Conservation (phyloP, 2,888 invertebrate species). For the Mellilla xanthometata region DNA sequence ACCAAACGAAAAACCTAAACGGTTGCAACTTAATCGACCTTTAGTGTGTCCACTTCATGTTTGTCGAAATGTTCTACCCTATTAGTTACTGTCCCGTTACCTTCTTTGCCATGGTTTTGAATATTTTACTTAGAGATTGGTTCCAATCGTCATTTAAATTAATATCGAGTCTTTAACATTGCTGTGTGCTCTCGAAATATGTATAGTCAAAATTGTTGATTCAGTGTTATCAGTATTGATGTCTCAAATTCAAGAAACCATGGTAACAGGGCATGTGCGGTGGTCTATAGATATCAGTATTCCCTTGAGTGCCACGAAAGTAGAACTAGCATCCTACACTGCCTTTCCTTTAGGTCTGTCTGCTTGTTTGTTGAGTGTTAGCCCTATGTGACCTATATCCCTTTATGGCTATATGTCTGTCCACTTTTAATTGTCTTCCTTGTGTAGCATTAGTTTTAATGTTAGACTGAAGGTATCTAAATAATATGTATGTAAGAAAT, state of each 20-base stretch:
- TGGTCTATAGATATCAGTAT: conserved; percentile 62
- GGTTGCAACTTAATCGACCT: conserved; percentile 53
- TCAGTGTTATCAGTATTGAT: not conserved
- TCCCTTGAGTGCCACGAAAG: conserved; percentile 52
- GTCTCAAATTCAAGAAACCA: conserved; percentile 40
- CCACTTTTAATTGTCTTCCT: too few species aligned
- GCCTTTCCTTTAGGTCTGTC: conserved; percentile 35
- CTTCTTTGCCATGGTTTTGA: conserved; percentile 41
- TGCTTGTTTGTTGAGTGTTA: conserved; percentile 39
- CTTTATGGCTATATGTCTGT: too few species aligned
- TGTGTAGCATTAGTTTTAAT: too few species aligned
- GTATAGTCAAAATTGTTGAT: not conserved
- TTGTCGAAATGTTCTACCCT: conserved; percentile 25
- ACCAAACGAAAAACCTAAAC: conserved; percentile 24
- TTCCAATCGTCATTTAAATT: not conserved
- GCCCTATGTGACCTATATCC: too few species aligned
- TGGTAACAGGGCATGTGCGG: conserved; percentile 56
- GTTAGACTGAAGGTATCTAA: too few species aligned
- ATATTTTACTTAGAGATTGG: conserved; percentile 1
- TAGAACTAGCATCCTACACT: conserved; percentile 54
- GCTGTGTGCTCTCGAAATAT: too few species aligned
- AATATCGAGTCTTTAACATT: not conserved
- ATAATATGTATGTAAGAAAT: too few species aligned
- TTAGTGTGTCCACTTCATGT: conserved; percentile 31
- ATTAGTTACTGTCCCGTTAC: conserved; percentile 21